These are phyloP conservation scores for Mamestra configurata DNA, from an alignment of 1,140 invertebrate genomes.

Conservation along the genomic window DNA sequence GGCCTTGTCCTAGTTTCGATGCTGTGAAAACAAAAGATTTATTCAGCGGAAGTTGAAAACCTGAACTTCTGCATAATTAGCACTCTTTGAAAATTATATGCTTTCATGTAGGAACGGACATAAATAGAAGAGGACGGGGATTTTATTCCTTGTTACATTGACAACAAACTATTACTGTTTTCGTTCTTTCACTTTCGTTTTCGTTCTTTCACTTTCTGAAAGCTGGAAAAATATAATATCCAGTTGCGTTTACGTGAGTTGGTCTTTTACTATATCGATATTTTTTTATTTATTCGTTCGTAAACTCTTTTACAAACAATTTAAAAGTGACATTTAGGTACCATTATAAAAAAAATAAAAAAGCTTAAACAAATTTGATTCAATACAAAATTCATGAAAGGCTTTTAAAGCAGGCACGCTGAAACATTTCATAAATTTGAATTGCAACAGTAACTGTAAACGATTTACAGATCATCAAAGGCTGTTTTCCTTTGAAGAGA, in stretches of 20 bases:
- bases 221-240: background rate
- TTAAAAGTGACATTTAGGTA: no score
- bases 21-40: conserved; percentile 30
- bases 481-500: conserved; percentile 27
- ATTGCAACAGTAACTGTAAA: conserved; percentile 46
- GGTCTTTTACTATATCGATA: no score
- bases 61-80: conserved; percentile 34
- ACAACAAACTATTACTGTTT: conserved; percentile 12
- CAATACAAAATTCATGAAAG: conserved; percentile 1
- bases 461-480: conserved; percentile 48
- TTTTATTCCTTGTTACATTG: conserved; percentile 12
- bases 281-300: no score
- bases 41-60: conserved; percentile 10
- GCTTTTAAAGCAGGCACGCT: background rate
- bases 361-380: background rate
- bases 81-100: conserved; percentile 19
- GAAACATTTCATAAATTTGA: conserved; percentile 57
- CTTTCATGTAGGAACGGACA: background rate
- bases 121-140: background rate
- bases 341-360: no score
- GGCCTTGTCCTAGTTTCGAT: conserved; percentile 21
- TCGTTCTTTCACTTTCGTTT: background rate
- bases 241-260: background rate
- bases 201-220: background rate
- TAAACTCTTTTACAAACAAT: no score